A percentile compares a stretch with the other conserved stretches of the same genome.
phyloP scores from a whole-genome alignment of 2,797 vertebrate species.

The Vespertilio murinus region DNA sequence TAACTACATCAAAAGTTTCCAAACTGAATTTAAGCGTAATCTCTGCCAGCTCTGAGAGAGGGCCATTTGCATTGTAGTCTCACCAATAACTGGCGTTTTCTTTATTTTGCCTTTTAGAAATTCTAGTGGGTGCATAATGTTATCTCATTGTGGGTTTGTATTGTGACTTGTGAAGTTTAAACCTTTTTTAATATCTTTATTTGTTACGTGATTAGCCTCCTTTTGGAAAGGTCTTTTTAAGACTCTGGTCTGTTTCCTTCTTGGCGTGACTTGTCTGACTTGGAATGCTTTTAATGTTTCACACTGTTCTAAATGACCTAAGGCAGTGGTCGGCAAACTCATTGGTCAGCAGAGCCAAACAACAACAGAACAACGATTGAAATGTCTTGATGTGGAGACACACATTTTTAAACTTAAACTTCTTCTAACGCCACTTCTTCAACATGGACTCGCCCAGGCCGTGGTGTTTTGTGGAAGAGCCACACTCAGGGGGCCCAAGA shows the following conservation, averaged over 20 bases:
- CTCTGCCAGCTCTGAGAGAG: neutral
- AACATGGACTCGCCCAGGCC: no score
- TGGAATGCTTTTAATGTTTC: neutral
- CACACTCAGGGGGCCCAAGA: no score
- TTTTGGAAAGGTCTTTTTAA: neutral
- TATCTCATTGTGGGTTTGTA: neutral
- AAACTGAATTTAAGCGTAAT: neutral
- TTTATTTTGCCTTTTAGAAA: constrained; percentile 12
- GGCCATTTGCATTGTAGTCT: neutral
- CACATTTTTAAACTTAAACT: no score
- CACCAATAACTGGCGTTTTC: neutral
- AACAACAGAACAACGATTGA: no score
- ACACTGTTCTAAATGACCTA: neutral
- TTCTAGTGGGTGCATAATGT: neutral
- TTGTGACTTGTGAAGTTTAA: neutral
- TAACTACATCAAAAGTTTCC: neutral
- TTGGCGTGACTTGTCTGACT: neutral
- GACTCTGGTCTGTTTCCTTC: neutral
- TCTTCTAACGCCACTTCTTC: no score
- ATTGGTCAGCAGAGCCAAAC: no score
- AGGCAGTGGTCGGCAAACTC: no score
- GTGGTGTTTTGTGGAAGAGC: no score
- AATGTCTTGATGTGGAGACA: no score
- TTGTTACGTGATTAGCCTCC: neutral
- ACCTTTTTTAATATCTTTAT: neutral